Evolutionary conservation across 2,888 invertebrate genomes (phyloP), one percentile per base, ranked within the genome.

Genomic region (Dicycla oo): DNA sequence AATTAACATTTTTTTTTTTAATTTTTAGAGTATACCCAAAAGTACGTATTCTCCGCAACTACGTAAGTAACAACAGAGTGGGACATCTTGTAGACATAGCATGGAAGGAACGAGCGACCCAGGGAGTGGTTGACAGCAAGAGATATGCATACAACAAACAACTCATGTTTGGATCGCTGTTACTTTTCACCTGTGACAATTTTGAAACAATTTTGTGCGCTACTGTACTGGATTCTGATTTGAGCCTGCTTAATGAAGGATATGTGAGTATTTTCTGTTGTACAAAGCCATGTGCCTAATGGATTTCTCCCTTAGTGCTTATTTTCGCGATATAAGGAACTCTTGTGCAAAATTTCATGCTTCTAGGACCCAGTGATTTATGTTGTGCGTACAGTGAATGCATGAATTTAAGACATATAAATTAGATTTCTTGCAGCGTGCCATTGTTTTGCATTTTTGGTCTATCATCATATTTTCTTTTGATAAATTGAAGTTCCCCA

Each of bases 171-270:
- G 98, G 98, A 0, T 97, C 98, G 0, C 92, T 98, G 26, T 90
- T 98, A 0, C 97, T 98, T 71, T 97, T 99, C 62, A 97, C 98
- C 0, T 93, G 93, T 43, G 97, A 98, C 88, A 94, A 97, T 70
- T 98, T 98, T 91, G 91, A 96, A 45, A 97, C 97, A 5, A 93
- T 98, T 49, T 91, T 97, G 74, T 97, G 98, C 87, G 98, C 97
- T 0, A 97, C 97, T 49, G 97, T 98, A 57, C 93, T 96, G 8
- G 97, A 97, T 85, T 93, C 94, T 0, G 91, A 81, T 78, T 71
- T 89, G 1, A 91, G 95, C 63, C 89, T 96, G 58, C 88, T 97
- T 7, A 89, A 88, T 53, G 91, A 96, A 40, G 97, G 97, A 71
- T 96, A 95, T 91, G 96, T 97, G 88, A 93, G 96, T 81, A 26